Base-by-base conservation (phyloP, 2,888 invertebrate species). In the Drosophila percnosoma region DNA sequence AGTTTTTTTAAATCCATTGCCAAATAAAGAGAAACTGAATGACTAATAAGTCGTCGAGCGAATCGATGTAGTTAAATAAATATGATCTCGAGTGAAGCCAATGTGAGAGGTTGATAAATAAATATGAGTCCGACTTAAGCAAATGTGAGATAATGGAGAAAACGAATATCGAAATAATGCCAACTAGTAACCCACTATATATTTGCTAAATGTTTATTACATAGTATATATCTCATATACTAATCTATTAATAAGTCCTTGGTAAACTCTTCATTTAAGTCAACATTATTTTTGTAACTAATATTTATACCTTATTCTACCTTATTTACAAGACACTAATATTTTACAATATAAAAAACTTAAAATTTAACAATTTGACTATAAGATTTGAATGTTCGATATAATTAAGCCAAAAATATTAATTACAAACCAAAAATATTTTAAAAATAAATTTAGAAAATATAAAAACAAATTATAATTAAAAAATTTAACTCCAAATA, bases 11-110 rank as follows among this genome's bases (percentile, higher is more conserved):
- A 11, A 13, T 29, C 29, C 38, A 10, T 36, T 27, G 15, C 27
- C 27, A 10, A 18, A 18, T 7, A 10, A 15, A 31, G 3, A 10
- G 5, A 31, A 55, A 38, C 29, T 51, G 48, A 48, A 53, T 53
- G 53, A 61, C 33, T 52, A 61, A 69, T 40, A 51, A 27, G 36
- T 36, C 15, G 18, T 36, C 24, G 18, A 18, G 36, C 24, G 5
- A 36, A 11, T 24, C 10, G 8, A 45, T 21, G 13, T 45, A 15
- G 24, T 15, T 45, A 45, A 45, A 24, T 8, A 4, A 24, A 45
- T 24, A 24, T 24, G 2, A 45, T 21, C 15, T 15, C 15, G 7
- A 15, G 24, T 8, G 4, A 7, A 45, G 21, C 15, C 21, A 24
- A 7, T 13, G 2, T 13, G 7, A 13, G 21, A 45, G 7, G 21